Evolutionary conservation across 1,140 invertebrate genomes (phyloP).

Genomic region (Heliconius hewitsoni): DNA sequence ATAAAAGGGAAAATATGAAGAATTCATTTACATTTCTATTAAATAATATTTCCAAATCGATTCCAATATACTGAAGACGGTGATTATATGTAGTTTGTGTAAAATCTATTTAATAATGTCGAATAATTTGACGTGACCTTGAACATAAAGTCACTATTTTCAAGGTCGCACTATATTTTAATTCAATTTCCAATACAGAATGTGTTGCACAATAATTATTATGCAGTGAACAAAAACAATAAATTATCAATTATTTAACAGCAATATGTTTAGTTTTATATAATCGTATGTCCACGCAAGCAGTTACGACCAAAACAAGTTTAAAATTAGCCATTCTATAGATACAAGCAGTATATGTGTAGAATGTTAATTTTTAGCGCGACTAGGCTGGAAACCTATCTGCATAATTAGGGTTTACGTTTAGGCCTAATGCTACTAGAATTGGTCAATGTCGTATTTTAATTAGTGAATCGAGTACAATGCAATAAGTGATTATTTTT

Average conservation of each 20-base stretch:
- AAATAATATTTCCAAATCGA: slow-evolving; percentile 2
- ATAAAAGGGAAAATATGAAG: neutral
- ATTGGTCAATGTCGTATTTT: slow-evolving; percentile 64
- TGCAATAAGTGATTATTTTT: slow-evolving; percentile 13
- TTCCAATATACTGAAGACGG: neutral
- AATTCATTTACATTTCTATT: neutral
- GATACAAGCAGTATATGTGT: slow-evolving; percentile 14
- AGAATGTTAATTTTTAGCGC: slow-evolving; percentile 31
- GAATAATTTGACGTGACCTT: neutral
- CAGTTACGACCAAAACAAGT: slow-evolving; percentile 22
- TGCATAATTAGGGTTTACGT: slow-evolving; percentile 55
- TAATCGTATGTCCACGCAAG: slow-evolving; percentile 15
- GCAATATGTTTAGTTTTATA: slow-evolving; percentile 1
- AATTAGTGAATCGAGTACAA: slow-evolving; percentile 35
- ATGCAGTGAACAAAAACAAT: neutral
- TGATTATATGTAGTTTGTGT: neutral
- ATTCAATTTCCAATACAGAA: neutral
- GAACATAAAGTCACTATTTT: neutral
- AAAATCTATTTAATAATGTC: neutral
- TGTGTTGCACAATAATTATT: neutral
- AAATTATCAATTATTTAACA: neutral
- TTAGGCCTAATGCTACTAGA: slow-evolving; percentile 52
- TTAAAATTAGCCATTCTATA: slow-evolving; percentile 31
- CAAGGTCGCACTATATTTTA: neutral
- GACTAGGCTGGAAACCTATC: slow-evolving; percentile 39